A percentile compares a stretch with the other conserved stretches of the same genome.
These are phyloP conservation scores for Enteromius thamalakanensis DNA, from an alignment of 2,797 vertebrate genomes.

Conservation along the genomic window DNA sequence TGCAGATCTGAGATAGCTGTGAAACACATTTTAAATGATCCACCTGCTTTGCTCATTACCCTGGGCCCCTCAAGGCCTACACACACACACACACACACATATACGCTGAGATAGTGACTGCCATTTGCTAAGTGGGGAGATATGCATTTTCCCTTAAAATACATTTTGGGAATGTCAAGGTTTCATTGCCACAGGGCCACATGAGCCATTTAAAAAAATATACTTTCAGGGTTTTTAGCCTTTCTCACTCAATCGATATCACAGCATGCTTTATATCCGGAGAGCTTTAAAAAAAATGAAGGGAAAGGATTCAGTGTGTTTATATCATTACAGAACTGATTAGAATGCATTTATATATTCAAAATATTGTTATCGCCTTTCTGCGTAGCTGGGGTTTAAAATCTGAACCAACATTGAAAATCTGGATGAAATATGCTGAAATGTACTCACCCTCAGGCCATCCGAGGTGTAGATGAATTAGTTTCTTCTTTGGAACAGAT, in stretches of 20 bases:
- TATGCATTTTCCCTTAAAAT: constrained; percentile 35
- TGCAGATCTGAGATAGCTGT: constrained; percentile 70
- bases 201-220: constrained; percentile 64
- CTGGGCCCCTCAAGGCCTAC: constrained; percentile 54
- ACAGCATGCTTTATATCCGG: constrained; percentile 6
- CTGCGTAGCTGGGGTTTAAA: neutral
- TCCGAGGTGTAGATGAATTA: neutral
- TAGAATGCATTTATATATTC: neutral
- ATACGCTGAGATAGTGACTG: constrained; percentile 59
- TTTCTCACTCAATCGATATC: constrained; percentile 19
- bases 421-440: neutral
- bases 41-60: constrained; percentile 75
- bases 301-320: neutral
- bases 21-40: constrained; percentile 70
- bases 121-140: constrained; percentile 57
- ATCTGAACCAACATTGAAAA: neutral
- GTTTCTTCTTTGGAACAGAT: neutral
- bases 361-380: neutral
- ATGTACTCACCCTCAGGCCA: neutral
- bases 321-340: neutral
- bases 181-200: constrained; percentile 57
- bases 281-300: neutral
- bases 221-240: constrained; percentile 56
- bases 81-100: neutral
- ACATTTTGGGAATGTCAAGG: constrained; percentile 59